Base-by-base conservation (phyloP, 2,888 invertebrate species). In the Tenthredo mesomela region DNA sequence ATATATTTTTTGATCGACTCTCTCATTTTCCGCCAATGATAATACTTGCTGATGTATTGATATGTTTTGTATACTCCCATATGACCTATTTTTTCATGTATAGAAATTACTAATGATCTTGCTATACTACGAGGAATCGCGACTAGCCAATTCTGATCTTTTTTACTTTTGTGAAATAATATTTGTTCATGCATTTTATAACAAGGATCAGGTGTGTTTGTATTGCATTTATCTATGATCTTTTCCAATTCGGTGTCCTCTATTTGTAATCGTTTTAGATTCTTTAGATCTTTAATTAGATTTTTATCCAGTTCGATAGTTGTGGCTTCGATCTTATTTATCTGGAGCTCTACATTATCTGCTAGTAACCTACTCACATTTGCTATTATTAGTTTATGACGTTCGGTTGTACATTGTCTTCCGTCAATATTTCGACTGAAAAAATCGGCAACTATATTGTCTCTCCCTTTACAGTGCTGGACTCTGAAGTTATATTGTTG, bases 361-460 rank as follows among this genome's bases (percentile, higher is more conserved):
- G 7, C 29, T 21, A 21, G 10, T 75, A 18, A 2, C 7, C 21
- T 3, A 0, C 37, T 5, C 9, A 54, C 33, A 15, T 21, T 78
- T 0, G n/a, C 4, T 25, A 47, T 15, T 15, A 47, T 1, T 7
- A 29, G 1, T 77, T 85, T 84, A 0, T 67, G 2, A 54, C n/a
- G 50, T 85, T 85, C 65, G 88, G 87, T 75, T 88, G 25, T 29
- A 2, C 12, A 2, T 7, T 67, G 25, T 67, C 47, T 85, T 4
- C 84, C 33, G 5, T 85, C 73, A 2, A 84, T 82, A 47, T 85
- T 84, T 4, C 85, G 65, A 71, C 86, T 87, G 43, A 87, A 85
- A 67, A 87, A 87, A 58, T 86, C 85, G 0, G 86, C 86, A 0
- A 85, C 84, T 0, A 86, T n/a, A 61, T 88, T 88, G 12, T 88